A percentile compares a stretch with the other conserved stretches of the same genome.
These are phyloP conservation scores for Tamias sibiricus DNA, from an alignment of 2,113 vertebrate genomes.

Conservation along the genomic window DNA sequence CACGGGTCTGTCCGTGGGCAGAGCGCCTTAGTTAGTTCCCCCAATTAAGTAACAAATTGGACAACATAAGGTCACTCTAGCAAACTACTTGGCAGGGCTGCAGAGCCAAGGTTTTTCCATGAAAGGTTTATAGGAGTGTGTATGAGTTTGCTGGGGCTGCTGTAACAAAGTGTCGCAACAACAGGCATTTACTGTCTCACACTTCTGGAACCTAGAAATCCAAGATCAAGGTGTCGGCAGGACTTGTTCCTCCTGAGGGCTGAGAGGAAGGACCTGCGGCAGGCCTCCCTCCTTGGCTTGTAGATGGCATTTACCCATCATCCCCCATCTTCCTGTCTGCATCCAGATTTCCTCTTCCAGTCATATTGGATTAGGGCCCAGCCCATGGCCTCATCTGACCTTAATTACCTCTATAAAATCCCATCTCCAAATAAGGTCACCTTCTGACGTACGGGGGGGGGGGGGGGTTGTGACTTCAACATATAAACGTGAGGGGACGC, in stretches of 20 bases:
- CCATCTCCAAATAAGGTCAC: background rate
- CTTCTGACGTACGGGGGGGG: background rate
- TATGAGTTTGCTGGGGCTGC: too few species aligned
- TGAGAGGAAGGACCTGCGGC: too few species aligned
- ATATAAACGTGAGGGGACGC: too few species aligned
- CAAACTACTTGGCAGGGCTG: background rate
- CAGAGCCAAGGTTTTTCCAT: too few species aligned
- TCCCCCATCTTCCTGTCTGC: background rate
- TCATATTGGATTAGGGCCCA: background rate
- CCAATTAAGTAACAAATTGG: background rate
- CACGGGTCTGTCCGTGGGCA: too few species aligned
- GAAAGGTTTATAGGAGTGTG: background rate
- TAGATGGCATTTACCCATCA: too few species aligned
- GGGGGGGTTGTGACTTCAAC: too few species aligned
- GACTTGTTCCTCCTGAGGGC: background rate
- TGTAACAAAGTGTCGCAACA: background rate
- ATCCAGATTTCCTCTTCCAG: background rate
- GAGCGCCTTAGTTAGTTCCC: background rate
- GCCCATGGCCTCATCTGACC: background rate
- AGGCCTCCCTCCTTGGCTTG: background rate
- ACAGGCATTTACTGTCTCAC: too few species aligned
- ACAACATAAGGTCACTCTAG: background rate
- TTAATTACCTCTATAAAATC: background rate
- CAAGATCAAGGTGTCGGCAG: background rate
- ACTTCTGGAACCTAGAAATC: background rate